Base-by-base conservation (phyloP, 2,888 invertebrate genomes). In the Druceiella hillmani region DNA sequence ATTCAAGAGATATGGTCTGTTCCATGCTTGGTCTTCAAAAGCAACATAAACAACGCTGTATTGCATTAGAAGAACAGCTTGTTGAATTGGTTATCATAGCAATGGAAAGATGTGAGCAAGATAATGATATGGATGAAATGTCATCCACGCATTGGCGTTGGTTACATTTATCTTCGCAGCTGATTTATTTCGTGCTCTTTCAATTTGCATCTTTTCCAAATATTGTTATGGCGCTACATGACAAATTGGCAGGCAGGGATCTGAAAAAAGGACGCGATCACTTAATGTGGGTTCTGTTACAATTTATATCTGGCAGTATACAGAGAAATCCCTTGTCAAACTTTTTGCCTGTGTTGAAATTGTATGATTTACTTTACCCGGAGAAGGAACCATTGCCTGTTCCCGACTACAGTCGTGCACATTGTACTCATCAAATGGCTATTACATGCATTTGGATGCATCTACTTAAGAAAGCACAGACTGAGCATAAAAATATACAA, bases 201-300 rank as follows among this genome's bases (percentile, higher is more conserved):
- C 93, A 94, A 56, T 92, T 92, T 62, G 91, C 92, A 1, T 87
- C 85, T 46, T 97, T 97, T 56, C 88, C 91, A 17, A 90, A 89
- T 55, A 88, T 97, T 55, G 91, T 97, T 0, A 78, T 87, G 69
- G 84, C 89, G 0, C 72, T 97, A 17, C 88, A 92, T 58, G 86
- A 87, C 40, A 90, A 87, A 69, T 62, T 90, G 22, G 76, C 83
- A 27, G 83, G 83, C 4, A 75, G 85, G 48, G 89, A 91, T 55
- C 71, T 93, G 57, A 78, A 86, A 42, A 88, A 90, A 61, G 94
- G 95, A 0, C 74, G 98, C 31, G 97, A 97, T 64, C 94, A 98
- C 54, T 69, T 99, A n/a, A 98, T 99, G 97, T 98, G 98, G 97
- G 88, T 94, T 12, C 68, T 98, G 11, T 68, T 99, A 27, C 98